Evolutionary conservation across 2,113 vertebrate genomes (phyloP).

Genomic region (Fukomys damarensis): DNA sequence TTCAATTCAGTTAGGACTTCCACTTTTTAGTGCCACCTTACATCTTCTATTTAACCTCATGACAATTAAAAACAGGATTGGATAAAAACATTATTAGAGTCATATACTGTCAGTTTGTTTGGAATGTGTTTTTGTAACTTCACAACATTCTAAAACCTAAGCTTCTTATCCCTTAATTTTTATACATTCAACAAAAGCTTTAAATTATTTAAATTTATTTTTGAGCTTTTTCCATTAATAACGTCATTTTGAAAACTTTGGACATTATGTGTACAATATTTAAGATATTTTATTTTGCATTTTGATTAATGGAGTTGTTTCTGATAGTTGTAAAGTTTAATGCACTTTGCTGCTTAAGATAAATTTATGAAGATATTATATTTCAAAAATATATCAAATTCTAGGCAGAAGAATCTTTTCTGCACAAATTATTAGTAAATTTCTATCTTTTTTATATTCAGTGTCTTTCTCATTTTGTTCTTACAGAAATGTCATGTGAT

Average conservation of each 20-base stretch:
- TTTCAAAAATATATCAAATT: neutral
- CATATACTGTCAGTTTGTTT: neutral
- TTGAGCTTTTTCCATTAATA: neutral
- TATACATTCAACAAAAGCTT: rapidly evolving
- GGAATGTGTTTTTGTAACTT: neutral
- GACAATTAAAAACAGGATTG: neutral
- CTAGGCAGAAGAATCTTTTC: neutral
- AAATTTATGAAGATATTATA: neutral
- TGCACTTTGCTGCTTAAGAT: neutral
- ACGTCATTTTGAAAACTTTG: neutral
- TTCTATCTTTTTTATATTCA: neutral
- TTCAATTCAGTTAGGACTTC: neutral
- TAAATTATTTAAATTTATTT: neutral
- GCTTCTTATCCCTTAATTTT: neutral
- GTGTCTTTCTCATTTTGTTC: neutral
- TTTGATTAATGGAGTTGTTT: neutral
- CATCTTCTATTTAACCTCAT: neutral
- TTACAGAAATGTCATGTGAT: neutral
- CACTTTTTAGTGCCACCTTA: rapidly evolving
- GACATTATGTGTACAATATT: neutral
- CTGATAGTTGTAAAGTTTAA: neutral
- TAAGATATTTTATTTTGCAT: neutral
- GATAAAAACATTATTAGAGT: neutral
- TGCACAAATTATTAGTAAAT: neutral
- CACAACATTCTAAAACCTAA: neutral